Base-by-base conservation (phyloP, 2,113 vertebrate species). In the Zosterops hypoxanthus region DNA sequence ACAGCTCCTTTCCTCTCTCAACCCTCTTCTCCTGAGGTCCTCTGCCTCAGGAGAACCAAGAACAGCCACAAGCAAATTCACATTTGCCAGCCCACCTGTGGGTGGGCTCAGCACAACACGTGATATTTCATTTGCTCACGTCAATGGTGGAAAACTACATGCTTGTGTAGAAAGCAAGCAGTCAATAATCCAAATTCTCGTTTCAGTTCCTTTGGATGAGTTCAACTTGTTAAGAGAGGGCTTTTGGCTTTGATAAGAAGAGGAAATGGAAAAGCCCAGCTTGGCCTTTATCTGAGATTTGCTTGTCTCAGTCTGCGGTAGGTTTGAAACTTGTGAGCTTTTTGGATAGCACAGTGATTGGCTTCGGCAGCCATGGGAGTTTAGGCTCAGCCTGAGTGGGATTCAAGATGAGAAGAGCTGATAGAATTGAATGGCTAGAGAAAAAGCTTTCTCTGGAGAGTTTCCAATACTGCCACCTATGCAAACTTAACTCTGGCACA, bases 401-500 rank as follows among this genome's bases (percentile, higher is more conserved):
- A 91, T 76, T 91, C 53, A 79, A 68, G 64, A 72, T 49, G 65
- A 91, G 69, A 89, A 82, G 39, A 94, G 36, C 69, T 78, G 64
- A 25, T 31, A 85, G 89, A 89, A 87, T 50, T 19, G 61, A 91
- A 68, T 39, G 57, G 83, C 55, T 49, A 95, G 91, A 97, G 76
- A 94, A 76, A 95, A 92, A 85, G 69, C 73, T 94, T 94, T 92
- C 53, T 91, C 81, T 95, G 94, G 89, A 87, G 69, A 25, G 36
- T 23, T 84, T 95, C 93, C 95, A 94, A 19, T 61, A 60, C 36
- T 92, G 81, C 91, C 95, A 97, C 95, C 94, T 87, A 96, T 94
- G 49, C 93, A 96, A 91, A 97, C 69, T 75, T 33, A 91, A 41
- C 65, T 92, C 92, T 94, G 91, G 93, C 91, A 91, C 61, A 68